Conservation (phyloP, 2,797 vertebrate species). For the Ctenopoma multispine region DNA sequence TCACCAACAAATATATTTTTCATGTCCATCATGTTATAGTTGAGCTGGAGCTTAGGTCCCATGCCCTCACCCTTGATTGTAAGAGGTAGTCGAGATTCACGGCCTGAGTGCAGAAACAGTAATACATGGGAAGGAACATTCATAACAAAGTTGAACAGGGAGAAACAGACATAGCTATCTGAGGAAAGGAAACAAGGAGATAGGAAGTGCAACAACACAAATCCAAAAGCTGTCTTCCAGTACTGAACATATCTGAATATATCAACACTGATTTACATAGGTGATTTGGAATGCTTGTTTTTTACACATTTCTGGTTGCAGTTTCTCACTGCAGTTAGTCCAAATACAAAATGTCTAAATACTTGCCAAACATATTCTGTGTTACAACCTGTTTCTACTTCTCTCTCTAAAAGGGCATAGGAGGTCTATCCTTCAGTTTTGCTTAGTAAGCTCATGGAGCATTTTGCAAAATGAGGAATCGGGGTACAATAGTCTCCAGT, state of each 20-base stretch:
- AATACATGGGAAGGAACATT: conserved; percentile 12
- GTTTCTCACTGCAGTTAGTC: background rate
- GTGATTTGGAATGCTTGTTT: background rate
- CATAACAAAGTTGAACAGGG: conserved; percentile 17
- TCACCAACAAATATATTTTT: conserved; percentile 85
- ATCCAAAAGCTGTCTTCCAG: background rate
- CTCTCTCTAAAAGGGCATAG: conserved; percentile 10
- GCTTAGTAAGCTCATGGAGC: conserved; percentile 14
- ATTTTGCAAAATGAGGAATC: conserved; percentile 35
- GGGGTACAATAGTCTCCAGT: conserved; percentile 3
- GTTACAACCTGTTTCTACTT: background rate
- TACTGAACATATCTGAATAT: background rate
- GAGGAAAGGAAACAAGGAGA: background rate
- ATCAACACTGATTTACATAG: background rate
- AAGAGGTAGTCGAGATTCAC: conserved; percentile 85
- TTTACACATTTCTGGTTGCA: background rate
- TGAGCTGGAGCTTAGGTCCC: conserved; percentile 85
- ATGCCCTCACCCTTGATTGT: conserved; percentile 85
- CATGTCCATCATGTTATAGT: conserved; percentile 81
- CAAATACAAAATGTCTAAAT: conserved; percentile 6
- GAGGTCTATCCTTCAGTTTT: conserved; percentile 23
- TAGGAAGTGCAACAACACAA: conserved; percentile 5
- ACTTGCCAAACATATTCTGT: background rate
- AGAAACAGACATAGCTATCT: background rate
- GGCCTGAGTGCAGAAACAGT: conserved; percentile 77